Evolutionary conservation across 2,888 invertebrate genomes (phyloP).

Genomic region (Callyntrura sp.): DNA sequence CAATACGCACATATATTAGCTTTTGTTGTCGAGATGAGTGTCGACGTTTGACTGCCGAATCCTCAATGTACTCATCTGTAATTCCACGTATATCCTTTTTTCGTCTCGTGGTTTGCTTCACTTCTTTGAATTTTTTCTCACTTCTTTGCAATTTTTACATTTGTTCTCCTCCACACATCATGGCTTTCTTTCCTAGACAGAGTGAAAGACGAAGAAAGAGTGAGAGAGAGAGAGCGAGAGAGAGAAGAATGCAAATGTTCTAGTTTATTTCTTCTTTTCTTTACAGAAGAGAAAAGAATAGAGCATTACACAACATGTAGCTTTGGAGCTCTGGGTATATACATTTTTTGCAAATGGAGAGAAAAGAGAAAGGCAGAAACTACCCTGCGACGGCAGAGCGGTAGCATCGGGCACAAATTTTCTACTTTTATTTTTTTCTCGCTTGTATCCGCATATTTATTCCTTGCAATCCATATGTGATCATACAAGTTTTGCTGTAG

Average conservation of each 20-base stretch:
- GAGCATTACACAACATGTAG: background rate
- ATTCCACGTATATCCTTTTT: no score
- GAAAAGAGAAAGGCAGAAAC: slow-evolving; percentile 24
- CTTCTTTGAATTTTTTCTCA: slow-evolving; percentile 19
- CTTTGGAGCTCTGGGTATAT: no score
- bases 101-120: background rate
- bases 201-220: no score
- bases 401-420: background rate
- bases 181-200: slow-evolving; percentile 58
- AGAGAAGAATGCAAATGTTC: slow-evolving; percentile 70
- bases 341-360: slow-evolving; percentile 38
- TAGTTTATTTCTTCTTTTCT: slow-evolving; percentile 61
- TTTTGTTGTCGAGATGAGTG: slow-evolving; percentile 32
- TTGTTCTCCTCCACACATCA: no score
- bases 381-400: slow-evolving; percentile 21
- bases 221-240: no score
- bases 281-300: background rate
- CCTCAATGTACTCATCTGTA: background rate
- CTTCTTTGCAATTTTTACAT: slow-evolving; percentile 51
- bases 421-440: slow-evolving; percentile 13
- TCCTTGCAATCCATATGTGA: background rate
- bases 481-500: slow-evolving; percentile 45
- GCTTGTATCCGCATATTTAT: slow-evolving; percentile 16
- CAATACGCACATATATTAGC: background rate
- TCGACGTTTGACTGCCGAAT: slow-evolving; percentile 13